Evolutionary conservation across 35 echinoderm and acorn worm species (phyloP).

Genomic region (Hemicentrotus pulcherrimus): DNA sequence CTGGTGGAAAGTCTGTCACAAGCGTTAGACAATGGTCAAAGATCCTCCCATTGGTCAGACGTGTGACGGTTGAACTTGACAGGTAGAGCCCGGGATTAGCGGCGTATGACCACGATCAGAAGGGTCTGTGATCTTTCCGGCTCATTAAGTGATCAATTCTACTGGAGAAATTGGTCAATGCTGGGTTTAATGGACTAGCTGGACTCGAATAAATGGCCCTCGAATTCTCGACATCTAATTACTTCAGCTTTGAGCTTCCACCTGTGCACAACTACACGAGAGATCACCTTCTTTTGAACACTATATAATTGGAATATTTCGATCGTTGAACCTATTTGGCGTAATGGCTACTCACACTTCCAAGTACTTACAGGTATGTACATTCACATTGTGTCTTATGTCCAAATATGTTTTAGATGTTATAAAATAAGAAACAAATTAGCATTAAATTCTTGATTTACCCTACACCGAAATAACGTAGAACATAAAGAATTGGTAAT

Average conservation of each 20-base stretch:
- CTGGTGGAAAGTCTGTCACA: not conserved
- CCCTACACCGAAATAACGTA: no score
- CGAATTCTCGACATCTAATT: not conserved
- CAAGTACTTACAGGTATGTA: conserved; percentile 7
- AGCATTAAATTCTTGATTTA: no score
- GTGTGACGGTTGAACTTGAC: not conserved
- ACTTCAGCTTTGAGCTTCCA: not conserved
- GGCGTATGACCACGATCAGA: not conserved
- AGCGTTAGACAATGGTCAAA: not conserved
- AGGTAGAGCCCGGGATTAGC: not conserved
- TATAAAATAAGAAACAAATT: not conserved
- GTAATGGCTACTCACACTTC: not conserved
- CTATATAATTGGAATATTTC: no score
- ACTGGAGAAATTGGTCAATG: not conserved
- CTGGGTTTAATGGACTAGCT: not conserved
- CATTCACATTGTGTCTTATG: no score
- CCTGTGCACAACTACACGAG: no score
- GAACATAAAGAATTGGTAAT: not conserved
- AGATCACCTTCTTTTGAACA: no score
- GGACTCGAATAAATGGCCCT: no score
- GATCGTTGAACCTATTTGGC: not conserved
- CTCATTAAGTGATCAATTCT: not conserved
- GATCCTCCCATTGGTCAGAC: not conserved
- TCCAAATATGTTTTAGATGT: not conserved
- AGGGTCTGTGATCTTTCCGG: not conserved